phyloP scores from a whole-genome alignment of 2,113 vertebrate species.

The Saccopteryx bilineata region DNA sequence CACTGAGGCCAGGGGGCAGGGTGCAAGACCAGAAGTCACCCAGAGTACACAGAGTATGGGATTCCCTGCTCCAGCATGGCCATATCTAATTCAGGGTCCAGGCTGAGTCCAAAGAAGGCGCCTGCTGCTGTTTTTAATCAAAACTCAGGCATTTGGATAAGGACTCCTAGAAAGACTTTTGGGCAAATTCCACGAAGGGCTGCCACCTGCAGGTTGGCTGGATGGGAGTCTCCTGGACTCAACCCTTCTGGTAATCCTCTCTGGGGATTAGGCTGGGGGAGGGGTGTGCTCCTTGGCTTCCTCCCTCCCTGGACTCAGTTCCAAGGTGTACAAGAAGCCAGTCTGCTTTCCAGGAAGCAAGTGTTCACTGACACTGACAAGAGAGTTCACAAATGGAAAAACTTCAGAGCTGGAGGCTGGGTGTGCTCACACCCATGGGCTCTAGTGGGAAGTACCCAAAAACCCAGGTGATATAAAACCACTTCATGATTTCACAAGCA shows the following conservation, averaged over 20 bases:
- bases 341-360: slow-evolving; percentile 32
- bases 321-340: background rate
- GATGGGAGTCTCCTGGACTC: background rate
- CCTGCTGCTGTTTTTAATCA: background rate
- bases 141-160: background rate
- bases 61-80: background rate
- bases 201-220: background rate
- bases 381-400: background rate
- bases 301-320: background rate
- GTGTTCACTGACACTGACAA: background rate
- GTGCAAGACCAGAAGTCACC: background rate
- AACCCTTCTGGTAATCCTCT: background rate
- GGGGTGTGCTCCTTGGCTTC: background rate
- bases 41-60: accelerated
- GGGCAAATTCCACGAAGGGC: background rate
- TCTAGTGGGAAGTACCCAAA: background rate
- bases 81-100: accelerated
- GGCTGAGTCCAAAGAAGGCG: accelerated
- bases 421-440: background rate
- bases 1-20: background rate
- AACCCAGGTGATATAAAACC: background rate
- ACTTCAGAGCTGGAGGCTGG: background rate
- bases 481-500: background rate
- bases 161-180: background rate
- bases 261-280: background rate